phyloP scores from a whole-genome alignment of 2,888 invertebrate species.

The Dasysyrphus tricinctus region DNA sequence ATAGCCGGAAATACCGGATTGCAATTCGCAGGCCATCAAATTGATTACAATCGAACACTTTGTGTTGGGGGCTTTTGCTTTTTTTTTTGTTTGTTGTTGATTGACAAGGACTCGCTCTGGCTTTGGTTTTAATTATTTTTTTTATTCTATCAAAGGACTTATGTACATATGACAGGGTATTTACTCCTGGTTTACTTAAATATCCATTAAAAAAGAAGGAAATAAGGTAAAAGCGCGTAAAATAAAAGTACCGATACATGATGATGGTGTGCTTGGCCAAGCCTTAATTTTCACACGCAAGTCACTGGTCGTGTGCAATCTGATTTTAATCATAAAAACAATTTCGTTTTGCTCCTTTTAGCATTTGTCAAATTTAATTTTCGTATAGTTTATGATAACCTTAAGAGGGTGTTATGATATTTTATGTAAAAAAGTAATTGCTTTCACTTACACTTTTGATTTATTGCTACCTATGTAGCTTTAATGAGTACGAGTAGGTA shows the following conservation, averaged over 20 bases:
- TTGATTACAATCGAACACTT: constrained; percentile 70
- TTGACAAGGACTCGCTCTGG: constrained; percentile 27
- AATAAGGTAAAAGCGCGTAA: constrained; percentile 15
- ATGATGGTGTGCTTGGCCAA: constrained; percentile 48
- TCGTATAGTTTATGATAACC: constrained; percentile 32
- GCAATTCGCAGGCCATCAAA: constrained; percentile 59
- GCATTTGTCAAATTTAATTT: constrained; percentile 64
- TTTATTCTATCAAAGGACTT: constrained; percentile 11
- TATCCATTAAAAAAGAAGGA: background rate
- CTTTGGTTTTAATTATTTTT: constrained; percentile 21
- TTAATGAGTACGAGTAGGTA: background rate
- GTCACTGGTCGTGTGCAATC: constrained; percentile 25
- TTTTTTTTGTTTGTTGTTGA: constrained; percentile 7
- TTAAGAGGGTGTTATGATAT: constrained; percentile 31
- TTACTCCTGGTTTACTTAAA: constrained; percentile 1
- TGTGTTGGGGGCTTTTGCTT: constrained; percentile 30
- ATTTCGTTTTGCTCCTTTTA: constrained; percentile 42
- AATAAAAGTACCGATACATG: background rate
- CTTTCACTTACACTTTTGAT: constrained; percentile 45
- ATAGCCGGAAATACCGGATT: constrained; percentile 57
- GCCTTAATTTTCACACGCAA: constrained; percentile 66
- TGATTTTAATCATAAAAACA: constrained; percentile 63
- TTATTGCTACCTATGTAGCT: constrained; percentile 15
- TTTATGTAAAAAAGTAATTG: constrained; percentile 59
- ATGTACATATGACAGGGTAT: background rate